Base-by-base conservation (phyloP, 1,140 invertebrate genomes). In the Charaxes varanes region DNA sequence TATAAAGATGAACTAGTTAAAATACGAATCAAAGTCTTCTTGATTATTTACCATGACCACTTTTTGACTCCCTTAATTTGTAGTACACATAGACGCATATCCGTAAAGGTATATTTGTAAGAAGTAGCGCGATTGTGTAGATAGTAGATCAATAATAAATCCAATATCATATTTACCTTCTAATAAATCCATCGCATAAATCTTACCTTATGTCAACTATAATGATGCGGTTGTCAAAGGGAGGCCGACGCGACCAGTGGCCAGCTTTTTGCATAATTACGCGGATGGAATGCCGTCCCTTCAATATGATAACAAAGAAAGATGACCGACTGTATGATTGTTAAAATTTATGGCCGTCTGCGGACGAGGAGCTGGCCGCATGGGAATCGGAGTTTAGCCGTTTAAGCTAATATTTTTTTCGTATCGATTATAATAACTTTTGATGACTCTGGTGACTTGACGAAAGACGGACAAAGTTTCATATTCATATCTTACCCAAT, bases 221-320 rank as follows among this genome's bases (percentile, higher is more conserved):
- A 82, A 79, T 72, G 74, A 82, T 72, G 73, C 62, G 58, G 52
- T 61, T 63, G 67, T 73, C 76, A 83, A 83, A 83, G 78, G 50
- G 44, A 53, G 53, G 52, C 78, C 65, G 78, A 71, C 59, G 58
- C 66, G 70, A 32, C 64, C 72, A 63, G 41, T 50, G 72, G 68
- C 74, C 70, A 71, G 72, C 69, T 80, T 80, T 83, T 79, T 80
- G 76, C 76, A 83, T 83, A 83, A 83, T 83, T 77, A 77, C 59
- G 60, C 38, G 47, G 52, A 56, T 57, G 74, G 76, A 79, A 83
- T 79, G 72, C 62, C 68, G 76, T 65, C 62, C 69, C 50, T 67
- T 66, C 74, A 70, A 80, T 78, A 79, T 79, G 60, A 78, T 79
- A 77, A 78, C 72, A 82, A 83, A 83, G 76, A 76, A 79, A 83